These are phyloP conservation scores for Drosophila borealis DNA, from an alignment of 2,888 invertebrate genomes.

Conservation along the genomic window DNA sequence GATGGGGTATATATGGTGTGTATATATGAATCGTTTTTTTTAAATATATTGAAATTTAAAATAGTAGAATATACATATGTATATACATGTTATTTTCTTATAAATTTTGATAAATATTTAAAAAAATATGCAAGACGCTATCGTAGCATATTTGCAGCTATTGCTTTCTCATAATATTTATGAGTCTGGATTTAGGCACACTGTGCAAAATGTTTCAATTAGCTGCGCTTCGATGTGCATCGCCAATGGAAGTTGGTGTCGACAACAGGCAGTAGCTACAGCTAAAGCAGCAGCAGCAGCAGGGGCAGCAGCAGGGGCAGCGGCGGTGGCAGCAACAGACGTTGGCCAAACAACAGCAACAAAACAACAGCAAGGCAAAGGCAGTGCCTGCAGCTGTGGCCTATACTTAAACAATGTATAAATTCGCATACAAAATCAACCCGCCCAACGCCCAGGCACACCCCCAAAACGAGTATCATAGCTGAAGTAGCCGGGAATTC, in stretches of 20 bases:
- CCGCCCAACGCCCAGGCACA: neutral
- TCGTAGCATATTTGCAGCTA: neutral
- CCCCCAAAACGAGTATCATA: slow-evolving; percentile 22
- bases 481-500: slow-evolving; percentile 45
- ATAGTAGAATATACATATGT: no score
- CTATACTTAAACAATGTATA: slow-evolving; percentile 77
- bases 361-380: slow-evolving; percentile 16
- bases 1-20: no score
- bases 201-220: slow-evolving; percentile 75
- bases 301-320: slow-evolving; percentile 4
- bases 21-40: no score
- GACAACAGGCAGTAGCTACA: slow-evolving; percentile 50
- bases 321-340: slow-evolving; percentile 9
- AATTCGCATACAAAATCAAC: slow-evolving; percentile 70
- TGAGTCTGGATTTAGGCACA: slow-evolving; percentile 38
- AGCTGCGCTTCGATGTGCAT: slow-evolving; percentile 81
- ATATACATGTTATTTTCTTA: no score
- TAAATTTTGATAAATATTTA: no score
- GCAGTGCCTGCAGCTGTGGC: slow-evolving; percentile 62
- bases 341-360: slow-evolving; percentile 14
- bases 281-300: slow-evolving; percentile 14
- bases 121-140: no score
- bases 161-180: slow-evolving; percentile 15
- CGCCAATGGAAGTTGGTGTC: slow-evolving; percentile 65
- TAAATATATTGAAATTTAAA: no score